Base-by-base conservation (phyloP, 2,113 vertebrate genomes). In the Zosterops pallidus region DNA sequence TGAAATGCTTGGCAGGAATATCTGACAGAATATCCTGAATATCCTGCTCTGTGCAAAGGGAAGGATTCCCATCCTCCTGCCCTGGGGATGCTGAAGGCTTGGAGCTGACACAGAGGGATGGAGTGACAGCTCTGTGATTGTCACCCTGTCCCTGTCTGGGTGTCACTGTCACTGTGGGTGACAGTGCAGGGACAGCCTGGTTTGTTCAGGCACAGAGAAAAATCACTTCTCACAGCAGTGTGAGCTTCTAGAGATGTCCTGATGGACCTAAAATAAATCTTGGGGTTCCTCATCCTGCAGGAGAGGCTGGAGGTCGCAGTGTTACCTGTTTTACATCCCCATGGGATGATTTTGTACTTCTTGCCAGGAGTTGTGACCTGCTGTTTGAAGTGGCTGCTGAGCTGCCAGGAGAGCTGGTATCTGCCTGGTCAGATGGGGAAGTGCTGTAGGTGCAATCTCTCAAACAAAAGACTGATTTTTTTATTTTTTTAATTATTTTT, bases 131-230 rank as follows among this genome's bases (percentile, higher is more conserved):
- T 69, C 29, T 39, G 83, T 1, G 12, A 9, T 1, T 77, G 41
- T 68, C 69, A 19, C 29, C 44, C 55, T 24, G 31, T 25, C 70
- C 82, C 46, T 8, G 39, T 1, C 67, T 67, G 59, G 21, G 79
- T 37, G 37, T 37, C 37, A 37, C 37, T 37, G 53, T 63, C 49
- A 8, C 41, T 2, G 2, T 22, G 49, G 44, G 49, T 6, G 7
- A 9, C 28, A 2, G 23, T 0, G 5, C 2, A 1, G 63, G 57
- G 46, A 5, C 26, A 49, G 12, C 19, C 28, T 11, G 67, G 39
- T 50, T 69, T 80, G 41, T 31, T 72, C 64, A 56, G 49, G 2
- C 17, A 28, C 29, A 42, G 56, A 29, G 68, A 26, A 71, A 71
- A 6, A 67, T 63, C 5, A 0, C 28, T 80, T 60, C 49, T 76